These are phyloP conservation scores for Patella pellucida DNA, from an alignment of 2,888 invertebrate genomes.

Conservation along the genomic window DNA sequence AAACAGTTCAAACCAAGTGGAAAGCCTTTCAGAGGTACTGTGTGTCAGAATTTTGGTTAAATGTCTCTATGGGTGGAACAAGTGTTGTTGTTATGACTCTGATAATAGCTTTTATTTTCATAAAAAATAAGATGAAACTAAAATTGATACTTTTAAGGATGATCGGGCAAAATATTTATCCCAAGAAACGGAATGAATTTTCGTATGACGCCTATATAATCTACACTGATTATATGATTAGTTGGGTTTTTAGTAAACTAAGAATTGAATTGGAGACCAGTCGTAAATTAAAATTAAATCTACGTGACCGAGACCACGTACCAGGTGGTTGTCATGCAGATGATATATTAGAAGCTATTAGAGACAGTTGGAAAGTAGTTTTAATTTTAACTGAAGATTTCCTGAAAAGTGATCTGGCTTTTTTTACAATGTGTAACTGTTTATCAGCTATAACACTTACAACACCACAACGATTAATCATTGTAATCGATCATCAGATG, in stretches of 20 bases:
- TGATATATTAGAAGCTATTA: neutral
- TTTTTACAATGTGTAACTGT: neutral
- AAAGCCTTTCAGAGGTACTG: neutral
- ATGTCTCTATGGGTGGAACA: neutral
- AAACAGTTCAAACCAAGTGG: neutral
- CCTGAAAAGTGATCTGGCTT: neutral
- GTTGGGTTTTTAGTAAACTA: neutral
- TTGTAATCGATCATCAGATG: neutral
- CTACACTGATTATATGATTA: neutral
- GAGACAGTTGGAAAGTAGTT: neutral
- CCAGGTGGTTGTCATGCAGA: neutral
- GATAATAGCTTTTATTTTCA: neutral
- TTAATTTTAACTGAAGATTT: neutral
- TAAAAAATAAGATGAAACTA: neutral
- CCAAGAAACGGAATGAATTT: constrained; percentile 1
- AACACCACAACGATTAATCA: neutral
- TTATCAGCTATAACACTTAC: neutral
- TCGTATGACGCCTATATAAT: neutral
- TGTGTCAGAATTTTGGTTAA: neutral
- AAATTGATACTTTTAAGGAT: neutral
- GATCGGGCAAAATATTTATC: constrained; percentile 1
- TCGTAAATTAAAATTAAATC: neutral
- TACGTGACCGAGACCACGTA: neutral
- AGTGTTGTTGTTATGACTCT: neutral
- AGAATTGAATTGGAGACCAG: neutral